Base-by-base conservation (phyloP, 2,113 vertebrate species). In the Arenaria interpres region DNA sequence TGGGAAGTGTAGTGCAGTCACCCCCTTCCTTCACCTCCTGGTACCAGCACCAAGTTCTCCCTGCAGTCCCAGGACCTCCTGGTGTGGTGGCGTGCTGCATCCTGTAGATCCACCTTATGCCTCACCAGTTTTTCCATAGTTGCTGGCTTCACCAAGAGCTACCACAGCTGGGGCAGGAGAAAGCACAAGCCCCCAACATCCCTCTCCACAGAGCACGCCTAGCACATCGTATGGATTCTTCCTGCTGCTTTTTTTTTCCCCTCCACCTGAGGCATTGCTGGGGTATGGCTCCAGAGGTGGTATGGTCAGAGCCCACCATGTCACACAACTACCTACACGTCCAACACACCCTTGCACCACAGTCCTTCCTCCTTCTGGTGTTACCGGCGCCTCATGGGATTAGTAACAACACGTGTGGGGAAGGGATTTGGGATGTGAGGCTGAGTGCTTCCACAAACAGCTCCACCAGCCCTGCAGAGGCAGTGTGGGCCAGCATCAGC, bases 351-450 rank as follows among this genome's bases (percentile, higher is more conserved):
- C 35, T 19, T 46, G 50, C 11, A 4, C 21, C 12, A 18, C 43
- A 35, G 14, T 54, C 25, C 48, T 76, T 6, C 32, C 32, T 7
- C 4, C 9, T 84, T 16, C 41, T 14, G 64, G 15, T 4, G 1
- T 5, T 35, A 30, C n/a, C 5, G 16, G 21, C 43, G 19, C 23
- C 30, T 6, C 1, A 4, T 53, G 69, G 43, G 54, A 23, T 64
- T 59, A 18, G 59, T 51, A 28, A 24, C 1, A 0, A 4, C 12
- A 4, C 2, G 2, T 18, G 17, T 37, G 41, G 20, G 41, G 23
- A 85, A 32, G 19, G 37, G 12, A 33, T 68, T 46, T 85, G 69
- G 43, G 35, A 21, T 10, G 9, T 8, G 15, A 56, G 71, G 22
- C 19, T 51, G 43, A 50, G 59, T 8, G 35, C 50, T 66, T 27